These are phyloP conservation scores for Paramuricea clavata DNA, from an alignment of 92 coral and sea anemone genomes.

Conservation along the genomic window DNA sequence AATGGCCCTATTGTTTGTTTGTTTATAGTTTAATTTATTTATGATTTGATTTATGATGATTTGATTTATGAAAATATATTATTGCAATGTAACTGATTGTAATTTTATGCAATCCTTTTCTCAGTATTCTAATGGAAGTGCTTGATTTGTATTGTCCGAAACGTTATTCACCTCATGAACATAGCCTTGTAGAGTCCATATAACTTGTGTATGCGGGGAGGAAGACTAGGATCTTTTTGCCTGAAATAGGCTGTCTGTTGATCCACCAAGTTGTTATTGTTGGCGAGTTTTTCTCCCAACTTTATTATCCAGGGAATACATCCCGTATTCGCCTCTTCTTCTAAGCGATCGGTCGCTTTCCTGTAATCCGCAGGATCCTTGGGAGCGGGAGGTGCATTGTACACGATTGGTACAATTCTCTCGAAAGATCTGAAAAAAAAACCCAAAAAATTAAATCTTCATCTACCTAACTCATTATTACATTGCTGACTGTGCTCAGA, in stretches of 20 bases:
- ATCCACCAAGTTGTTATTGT: conserved; percentile 37
- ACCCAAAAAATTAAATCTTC: not conserved
- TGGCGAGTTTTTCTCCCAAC: conserved; percentile 28
- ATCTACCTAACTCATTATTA: not conserved
- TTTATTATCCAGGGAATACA: conserved; percentile 55
- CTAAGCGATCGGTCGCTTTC: conserved; percentile 23
- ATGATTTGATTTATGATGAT: not conserved
- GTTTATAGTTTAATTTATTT: not conserved
- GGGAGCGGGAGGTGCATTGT: conserved; percentile 38
- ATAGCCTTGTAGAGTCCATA: conserved; percentile 63
- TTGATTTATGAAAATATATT: not conserved
- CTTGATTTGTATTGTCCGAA: not conserved
- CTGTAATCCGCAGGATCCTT: conserved; percentile 52
- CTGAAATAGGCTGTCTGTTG: conserved; percentile 30
- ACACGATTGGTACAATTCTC: conserved; percentile 54
- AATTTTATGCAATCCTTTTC: not conserved
- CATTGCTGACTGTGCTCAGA: not conserved
- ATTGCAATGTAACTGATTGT: not conserved
- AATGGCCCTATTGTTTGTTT: too few relatives aligned
- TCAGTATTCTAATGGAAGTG: not conserved
- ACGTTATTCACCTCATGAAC: conserved; percentile 40
- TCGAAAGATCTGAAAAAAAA: conserved; percentile 44
- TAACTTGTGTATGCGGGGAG: conserved; percentile 34
- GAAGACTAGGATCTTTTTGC: conserved; percentile 3
- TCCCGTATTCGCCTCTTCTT: not conserved